Evolutionary conservation across 2,113 vertebrate genomes (phyloP), one percentile per base, ranked within the genome.

Genomic region (Corydoras maculifer): DNA sequence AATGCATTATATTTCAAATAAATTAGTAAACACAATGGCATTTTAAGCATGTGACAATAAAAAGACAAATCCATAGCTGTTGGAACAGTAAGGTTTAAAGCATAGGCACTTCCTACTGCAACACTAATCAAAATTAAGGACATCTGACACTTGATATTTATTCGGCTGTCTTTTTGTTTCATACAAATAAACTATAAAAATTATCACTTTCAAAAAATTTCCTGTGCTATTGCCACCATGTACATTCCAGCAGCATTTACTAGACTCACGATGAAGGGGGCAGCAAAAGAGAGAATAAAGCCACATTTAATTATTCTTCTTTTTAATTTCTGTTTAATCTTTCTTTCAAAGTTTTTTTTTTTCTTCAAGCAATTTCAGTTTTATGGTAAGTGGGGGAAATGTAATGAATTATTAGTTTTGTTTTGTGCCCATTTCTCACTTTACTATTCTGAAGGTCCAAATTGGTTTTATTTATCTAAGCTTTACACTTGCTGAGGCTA

Each of bases 231-330:
- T 78, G 84, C 75, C 75, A 74, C n/a, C 53, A 43, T 43, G 35
- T 5, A 43, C 35, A 43, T 43, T 43, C 66, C 78, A 79, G 70
- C 84, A 79, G 83, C 78, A 85, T 85, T 81, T 81, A 79, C 54
- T 74, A 70, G 73, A 59, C 70, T 70, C 70, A 78, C 57, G 67
- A 64, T 72, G 74, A 61, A 78, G 72, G 61, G 74, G 11, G 32
- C 50, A 76, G 66, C 79, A 81, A 79, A 79, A 54, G 77, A 69
- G 3, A 68, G 29, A 80, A 87, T 84, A 81, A 84, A 78, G 77
- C 50, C 65, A 81, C 73, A 70, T 86, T 86, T 86, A 86, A 86
- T 86, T 85, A 83, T 43, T 43, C 35, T 43, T 43, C 35, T 5
- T 43, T 43, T 43, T 8, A 43, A 43, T 43, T 43, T 43, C 35